A percentile compares a stretch with the other conserved stretches of the same genome.
phyloP scores from a whole-genome alignment of 2,797 vertebrate genomes.

The Myripristis jacobus region DNA sequence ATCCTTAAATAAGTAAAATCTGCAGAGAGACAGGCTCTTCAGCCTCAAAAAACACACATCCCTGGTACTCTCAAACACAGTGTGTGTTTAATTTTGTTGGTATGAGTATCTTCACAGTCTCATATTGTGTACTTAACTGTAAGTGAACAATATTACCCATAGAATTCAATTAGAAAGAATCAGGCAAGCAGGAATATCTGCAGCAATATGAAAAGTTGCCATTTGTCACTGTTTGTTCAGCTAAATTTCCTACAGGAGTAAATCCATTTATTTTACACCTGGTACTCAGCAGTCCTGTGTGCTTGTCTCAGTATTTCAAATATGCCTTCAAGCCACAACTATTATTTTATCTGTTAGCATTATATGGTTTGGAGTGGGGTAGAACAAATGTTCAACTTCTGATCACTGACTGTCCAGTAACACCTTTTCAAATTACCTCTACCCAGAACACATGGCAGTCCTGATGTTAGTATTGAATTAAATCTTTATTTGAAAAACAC shows the following conservation, averaged over 20 bases:
- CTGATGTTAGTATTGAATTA: background rate
- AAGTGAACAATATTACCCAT: background rate
- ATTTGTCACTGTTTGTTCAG: background rate
- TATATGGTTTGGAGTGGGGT: background rate
- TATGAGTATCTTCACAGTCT: background rate
- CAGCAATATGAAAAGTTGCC: background rate
- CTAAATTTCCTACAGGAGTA: background rate
- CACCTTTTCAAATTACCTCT: background rate
- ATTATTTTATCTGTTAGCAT: no score
- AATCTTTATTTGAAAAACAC: background rate
- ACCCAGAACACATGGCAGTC: background rate
- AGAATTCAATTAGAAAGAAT: background rate
- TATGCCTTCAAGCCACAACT: background rate
- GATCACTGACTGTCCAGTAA: background rate
- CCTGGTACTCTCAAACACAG: background rate
- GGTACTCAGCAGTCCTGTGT: background rate
- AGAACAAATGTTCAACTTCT: no score
- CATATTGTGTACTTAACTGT: background rate
- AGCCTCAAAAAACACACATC: background rate
- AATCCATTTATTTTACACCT: background rate
- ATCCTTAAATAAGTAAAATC: no score
- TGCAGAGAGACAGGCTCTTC: background rate
- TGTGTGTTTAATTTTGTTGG: background rate
- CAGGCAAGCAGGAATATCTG: background rate
- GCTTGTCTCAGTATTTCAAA: background rate